Conservation (phyloP, 2,797 vertebrate species). For the Poeciliopsis gracilis region DNA sequence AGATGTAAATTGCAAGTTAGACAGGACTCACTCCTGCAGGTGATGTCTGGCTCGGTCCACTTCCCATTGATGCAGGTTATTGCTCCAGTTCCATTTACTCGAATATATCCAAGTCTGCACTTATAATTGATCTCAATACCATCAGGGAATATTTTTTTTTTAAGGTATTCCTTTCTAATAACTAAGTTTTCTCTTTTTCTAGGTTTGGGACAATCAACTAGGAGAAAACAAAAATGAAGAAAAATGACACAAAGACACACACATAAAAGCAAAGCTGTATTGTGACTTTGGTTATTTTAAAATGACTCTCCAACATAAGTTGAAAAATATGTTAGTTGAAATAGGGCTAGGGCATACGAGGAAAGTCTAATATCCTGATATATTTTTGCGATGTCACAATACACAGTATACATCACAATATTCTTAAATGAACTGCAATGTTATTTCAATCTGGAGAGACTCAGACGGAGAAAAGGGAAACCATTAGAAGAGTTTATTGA, state of each 20-base stretch:
- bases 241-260: not conserved
- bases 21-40: conserved; percentile 71
- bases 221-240: not conserved
- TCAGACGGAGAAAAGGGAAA: too few relatives aligned
- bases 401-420: too few relatives aligned
- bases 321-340: not conserved
- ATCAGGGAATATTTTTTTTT: conserved; percentile 39
- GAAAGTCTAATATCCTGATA: too few relatives aligned
- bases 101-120: conserved; percentile 56
- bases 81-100: conserved; percentile 11
- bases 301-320: not conserved
- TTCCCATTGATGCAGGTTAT: conserved; percentile 34
- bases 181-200: too few relatives aligned
- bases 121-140: not conserved
- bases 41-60: conserved; percentile 64
- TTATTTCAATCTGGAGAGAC: too few relatives aligned
- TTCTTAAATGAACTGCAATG: too few relatives aligned
- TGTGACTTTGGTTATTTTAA: not conserved
- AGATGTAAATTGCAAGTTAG: not conserved
- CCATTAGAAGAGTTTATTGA: too few relatives aligned
- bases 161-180: too few relatives aligned
- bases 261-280: too few relatives aligned
- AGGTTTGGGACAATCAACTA: conserved; percentile 65
- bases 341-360: too few relatives aligned
- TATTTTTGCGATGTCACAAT: too few relatives aligned